Percentiles rank a stretch among this genome's conserved stretches.
These are phyloP conservation scores for Siphamia tubifer DNA, from an alignment of 2,113 vertebrate genomes.

Conservation along the genomic window DNA sequence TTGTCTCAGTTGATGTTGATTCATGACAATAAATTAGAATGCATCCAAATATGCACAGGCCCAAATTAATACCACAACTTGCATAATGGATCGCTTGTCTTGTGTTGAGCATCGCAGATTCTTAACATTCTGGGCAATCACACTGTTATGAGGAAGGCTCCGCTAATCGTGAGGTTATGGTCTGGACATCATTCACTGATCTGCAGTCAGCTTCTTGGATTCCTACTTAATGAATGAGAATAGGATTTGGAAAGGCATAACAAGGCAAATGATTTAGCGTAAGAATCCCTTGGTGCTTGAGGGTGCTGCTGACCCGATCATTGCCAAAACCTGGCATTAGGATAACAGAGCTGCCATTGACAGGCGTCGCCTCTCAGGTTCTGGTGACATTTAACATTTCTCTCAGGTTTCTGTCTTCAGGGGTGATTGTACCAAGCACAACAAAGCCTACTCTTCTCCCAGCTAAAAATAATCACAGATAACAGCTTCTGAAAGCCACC, in stretches of 20 bases:
- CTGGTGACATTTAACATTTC: conserved; percentile 72
- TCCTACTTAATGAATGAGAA: conserved; percentile 22
- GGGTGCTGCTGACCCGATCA: conserved; percentile 18
- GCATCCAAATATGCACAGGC: conserved; percentile 28
- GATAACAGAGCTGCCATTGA: conserved; percentile 62
- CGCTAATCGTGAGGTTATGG: conserved; percentile 8
- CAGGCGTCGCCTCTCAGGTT: conserved; percentile 56
- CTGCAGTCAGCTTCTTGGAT: conserved; percentile 20
- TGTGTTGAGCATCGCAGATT: conserved; percentile 42
- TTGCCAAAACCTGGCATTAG: conserved; percentile 59
- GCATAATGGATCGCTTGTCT: conserved; percentile 58
- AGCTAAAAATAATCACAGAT: conserved; percentile 67
- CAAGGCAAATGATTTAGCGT: conserved; percentile 38
- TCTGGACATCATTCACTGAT: conserved; percentile 28
- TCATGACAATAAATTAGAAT: conserved; percentile 47
- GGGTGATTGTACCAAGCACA: conserved; percentile 28
- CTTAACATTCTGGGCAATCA: conserved; percentile 51
- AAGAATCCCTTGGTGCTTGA: conserved; percentile 39
- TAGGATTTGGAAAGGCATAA: conserved; percentile 22
- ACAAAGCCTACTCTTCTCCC: conserved; percentile 51
- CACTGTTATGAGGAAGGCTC: conserved; percentile 13
- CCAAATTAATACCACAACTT: conserved; percentile 38
- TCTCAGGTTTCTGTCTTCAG: conserved; percentile 61
- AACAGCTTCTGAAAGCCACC: conserved; percentile 51
- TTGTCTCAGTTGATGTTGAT: conserved; percentile 30